A percentile compares a stretch with the other conserved stretches of the same genome.
phyloP scores from a whole-genome alignment of 2,797 vertebrate species.

The Dermochelys coriacea region DNA sequence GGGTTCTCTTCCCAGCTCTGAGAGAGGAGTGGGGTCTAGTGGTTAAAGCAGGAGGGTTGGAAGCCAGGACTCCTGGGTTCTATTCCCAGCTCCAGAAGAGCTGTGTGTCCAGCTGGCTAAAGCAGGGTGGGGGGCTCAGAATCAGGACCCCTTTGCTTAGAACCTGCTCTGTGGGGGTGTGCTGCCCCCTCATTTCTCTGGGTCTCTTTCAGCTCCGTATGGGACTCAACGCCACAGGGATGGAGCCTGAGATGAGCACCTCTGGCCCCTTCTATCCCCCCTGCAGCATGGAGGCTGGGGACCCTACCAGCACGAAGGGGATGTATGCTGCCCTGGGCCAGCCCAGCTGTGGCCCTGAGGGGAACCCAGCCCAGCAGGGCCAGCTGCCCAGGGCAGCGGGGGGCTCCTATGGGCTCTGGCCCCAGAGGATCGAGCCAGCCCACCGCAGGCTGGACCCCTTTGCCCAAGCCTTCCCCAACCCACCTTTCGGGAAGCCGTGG shows the following conservation, averaged over 20 bases:
- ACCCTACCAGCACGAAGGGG: neutral
- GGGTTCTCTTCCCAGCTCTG: neutral
- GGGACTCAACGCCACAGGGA: neutral
- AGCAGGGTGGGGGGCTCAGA: too few relatives aligned
- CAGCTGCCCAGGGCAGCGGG: neutral
- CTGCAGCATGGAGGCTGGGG: neutral
- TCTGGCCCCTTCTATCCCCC: constrained; percentile 60
- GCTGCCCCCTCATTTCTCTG: neutral
- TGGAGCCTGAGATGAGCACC: neutral
- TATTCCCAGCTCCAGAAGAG: neutral
- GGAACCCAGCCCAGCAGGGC: neutral
- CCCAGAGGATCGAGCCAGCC: neutral
- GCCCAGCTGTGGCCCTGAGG: neutral
- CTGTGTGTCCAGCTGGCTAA: neutral
- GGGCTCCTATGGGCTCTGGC: neutral
- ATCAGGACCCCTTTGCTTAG: neutral
- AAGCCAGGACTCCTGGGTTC: neutral
- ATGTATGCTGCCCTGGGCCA: neutral
- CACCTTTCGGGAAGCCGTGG: neutral
- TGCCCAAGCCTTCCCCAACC: neutral
- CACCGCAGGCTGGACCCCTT: neutral
- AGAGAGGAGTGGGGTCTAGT: neutral
- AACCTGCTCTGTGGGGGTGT: neutral
- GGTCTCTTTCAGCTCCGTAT: neutral
- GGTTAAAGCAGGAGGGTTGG: neutral